These are phyloP conservation scores for Acleris emargana DNA, from an alignment of 2,888 invertebrate genomes.

Conservation along the genomic window DNA sequence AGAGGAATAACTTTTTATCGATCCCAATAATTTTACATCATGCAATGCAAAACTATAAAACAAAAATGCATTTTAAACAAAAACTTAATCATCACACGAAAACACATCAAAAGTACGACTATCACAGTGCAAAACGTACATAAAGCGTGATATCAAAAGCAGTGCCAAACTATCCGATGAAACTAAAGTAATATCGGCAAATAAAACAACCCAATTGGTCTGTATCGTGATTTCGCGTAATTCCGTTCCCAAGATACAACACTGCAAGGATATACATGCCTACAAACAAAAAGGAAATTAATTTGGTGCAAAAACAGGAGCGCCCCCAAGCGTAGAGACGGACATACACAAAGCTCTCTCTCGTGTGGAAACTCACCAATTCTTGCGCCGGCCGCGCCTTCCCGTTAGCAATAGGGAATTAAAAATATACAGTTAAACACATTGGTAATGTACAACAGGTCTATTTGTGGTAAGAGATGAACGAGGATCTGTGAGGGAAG, in stretches of 20 bases:
- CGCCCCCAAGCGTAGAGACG: conserved; percentile 42
- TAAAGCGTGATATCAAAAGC: conserved; percentile 17
- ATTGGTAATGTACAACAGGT: conserved; percentile 10
- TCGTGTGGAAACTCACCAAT: conserved; percentile 84
- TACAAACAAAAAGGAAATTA: conserved; percentile 54
- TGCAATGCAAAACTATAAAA: conserved; percentile 3
- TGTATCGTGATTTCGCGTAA: conserved; percentile 65
- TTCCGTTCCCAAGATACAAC: conserved; percentile 67
- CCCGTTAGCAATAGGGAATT: conserved; percentile 63
- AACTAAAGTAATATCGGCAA: conserved; percentile 11
- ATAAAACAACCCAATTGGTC: conserved; percentile 66
- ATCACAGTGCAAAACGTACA: conserved; percentile 17
- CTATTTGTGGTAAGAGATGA: not conserved
- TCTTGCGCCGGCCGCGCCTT: conserved; percentile 86
- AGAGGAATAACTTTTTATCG: too few relatives aligned
- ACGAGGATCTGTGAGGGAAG: too few relatives aligned
- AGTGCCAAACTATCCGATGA: conserved; percentile 4
- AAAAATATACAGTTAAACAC: conserved; percentile 57
- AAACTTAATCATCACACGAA: not conserved
- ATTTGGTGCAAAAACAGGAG: conserved; percentile 19
- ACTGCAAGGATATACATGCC: conserved; percentile 72
- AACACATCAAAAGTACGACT: not conserved
- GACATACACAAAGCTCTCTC: conserved; percentile 51
- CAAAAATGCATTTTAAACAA: not conserved
- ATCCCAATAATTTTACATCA: not conserved